Evolutionary conservation across 2,888 invertebrate species (phyloP), one percentile per base, ranked within the genome.

Genomic region (Caenorhabditis afra): DNA sequence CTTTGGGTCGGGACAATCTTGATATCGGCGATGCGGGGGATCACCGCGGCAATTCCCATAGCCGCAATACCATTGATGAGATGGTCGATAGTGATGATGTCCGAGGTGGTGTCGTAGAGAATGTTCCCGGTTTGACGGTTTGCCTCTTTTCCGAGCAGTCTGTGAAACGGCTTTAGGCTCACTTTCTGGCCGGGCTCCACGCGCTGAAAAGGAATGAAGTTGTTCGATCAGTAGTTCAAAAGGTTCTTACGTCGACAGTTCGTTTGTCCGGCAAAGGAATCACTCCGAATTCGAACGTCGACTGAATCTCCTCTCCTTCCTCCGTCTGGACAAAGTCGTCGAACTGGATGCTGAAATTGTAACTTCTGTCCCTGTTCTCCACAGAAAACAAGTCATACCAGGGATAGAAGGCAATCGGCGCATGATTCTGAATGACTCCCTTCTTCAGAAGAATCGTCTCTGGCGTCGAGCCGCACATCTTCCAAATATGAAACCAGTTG

Each of bases 401-500:
- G 14, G 12, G 14, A 11, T 41, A 41, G 7, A 11, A 41, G 7
- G 41, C 41, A 55, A 93, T 90, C 8, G 93, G 92, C n/a, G 93
- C 92, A 88, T 94, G 94, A 74, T 94, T 95, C 89, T 95, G 94
- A 66, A 97, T 95, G 1, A 97, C 92, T 0, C 95, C 95, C 91
- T 96, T 95, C 90, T 95, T 95, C 90, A 95, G 95, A 39, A 98
- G 92, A 90, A 96, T 96, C 0, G 94, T 64, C 59, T 84, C 84
- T 3, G 73, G 61, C 14, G 75, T 47, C 12, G 75, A 70, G 10
- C 98, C 98, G 18, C 97, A 95, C 70, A 98, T 91, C 90, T 95
- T 95, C 98, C 98, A 98, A 91, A 96, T 93, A 90, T 96, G 94
- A 91, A 96, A 98, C 29, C 96, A 93, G 90, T 96, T 95, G 80